Evolutionary conservation across 2,888 invertebrate genomes (phyloP), one percentile per base, ranked within the genome.

Genomic region (Heliconius ethilla): DNA sequence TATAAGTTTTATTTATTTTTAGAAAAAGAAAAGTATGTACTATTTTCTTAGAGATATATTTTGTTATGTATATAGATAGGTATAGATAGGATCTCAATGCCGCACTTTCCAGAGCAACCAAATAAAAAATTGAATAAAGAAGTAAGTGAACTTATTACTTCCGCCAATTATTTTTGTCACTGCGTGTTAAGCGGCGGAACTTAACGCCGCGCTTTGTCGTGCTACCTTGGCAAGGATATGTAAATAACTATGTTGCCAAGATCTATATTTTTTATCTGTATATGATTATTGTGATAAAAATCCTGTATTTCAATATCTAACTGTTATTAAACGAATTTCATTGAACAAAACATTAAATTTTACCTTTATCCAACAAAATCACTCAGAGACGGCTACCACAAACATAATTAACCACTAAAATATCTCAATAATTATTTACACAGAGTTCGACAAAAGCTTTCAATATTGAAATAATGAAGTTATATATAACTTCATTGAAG

Each of bases 401-500:
- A 67, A 55, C 33, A 29, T 66, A 75, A 67, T 75, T 75, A 75
- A 75, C 75, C 75, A 33, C 75, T 33, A 55, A 55, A 45, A 65
- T 66, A 75, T 66, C 45, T 51, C 55, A 55, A 45, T 55, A 51
- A 75, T 75, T 51, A 75, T 75, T 75, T 66, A 45, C 75, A n/a
- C 22, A 75, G 66, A 55, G 45, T 55, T 55, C 55, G 51, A 75
- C 65, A 75, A 51, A 59, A 72, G 66, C 66, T 75, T 75, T 75
- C 29, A 75, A 51, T 66, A 67, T 45, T 33, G 55, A 66, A 40
- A 33, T 22, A 66, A 33, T n/a, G 9, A 33, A 33, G 29, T 33
- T 6, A 33, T 75, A 33, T 6, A 33, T 33, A 33, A 66, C 51
- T 75, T 22, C 6, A 51, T 18, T 51, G 15, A 45, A 45, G 45